phyloP scores from a whole-genome alignment of 2,113 vertebrate genomes.

The Syngnathus scovelli region DNA sequence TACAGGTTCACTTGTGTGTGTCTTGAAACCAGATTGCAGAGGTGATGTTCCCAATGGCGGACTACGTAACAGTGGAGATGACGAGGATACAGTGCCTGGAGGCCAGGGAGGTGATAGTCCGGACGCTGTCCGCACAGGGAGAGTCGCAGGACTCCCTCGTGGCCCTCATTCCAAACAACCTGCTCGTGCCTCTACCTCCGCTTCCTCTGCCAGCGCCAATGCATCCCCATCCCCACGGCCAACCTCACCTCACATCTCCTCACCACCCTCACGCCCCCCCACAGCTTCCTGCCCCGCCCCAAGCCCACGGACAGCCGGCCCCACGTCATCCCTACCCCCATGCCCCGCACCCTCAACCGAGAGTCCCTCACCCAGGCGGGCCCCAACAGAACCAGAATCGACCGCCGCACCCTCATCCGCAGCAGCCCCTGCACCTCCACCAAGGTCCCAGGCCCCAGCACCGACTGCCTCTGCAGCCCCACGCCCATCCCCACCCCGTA shows the following conservation, averaged over 20 bases:
- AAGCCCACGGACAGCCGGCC: slow-evolving; percentile 52
- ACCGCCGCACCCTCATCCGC: slow-evolving; percentile 67
- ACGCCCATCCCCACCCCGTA: slow-evolving; percentile 63
- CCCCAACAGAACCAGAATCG: slow-evolving; percentile 63
- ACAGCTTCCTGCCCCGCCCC: slow-evolving; percentile 53
- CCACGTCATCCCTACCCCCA: slow-evolving; percentile 59
- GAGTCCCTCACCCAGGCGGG: slow-evolving; percentile 48
- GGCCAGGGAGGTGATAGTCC: slow-evolving; percentile 81
- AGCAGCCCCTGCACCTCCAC: slow-evolving; percentile 69
- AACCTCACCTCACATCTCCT: slow-evolving; percentile 51
- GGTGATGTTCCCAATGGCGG: slow-evolving; percentile 81
- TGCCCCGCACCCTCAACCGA: slow-evolving; percentile 52
- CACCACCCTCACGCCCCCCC: slow-evolving; percentile 48
- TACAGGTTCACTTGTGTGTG: background rate
- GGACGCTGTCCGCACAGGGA: slow-evolving; percentile 88
- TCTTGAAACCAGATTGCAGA: slow-evolving; percentile 80
- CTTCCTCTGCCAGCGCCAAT: slow-evolving; percentile 60
- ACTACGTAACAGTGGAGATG: slow-evolving; percentile 76
- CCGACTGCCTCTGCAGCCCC: slow-evolving; percentile 64
- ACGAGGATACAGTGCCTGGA: slow-evolving; percentile 80
- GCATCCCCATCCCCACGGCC: slow-evolving; percentile 64
- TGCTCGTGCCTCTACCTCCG: slow-evolving; percentile 83
- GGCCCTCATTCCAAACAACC: slow-evolving; percentile 80
- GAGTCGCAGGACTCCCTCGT: slow-evolving; percentile 84
- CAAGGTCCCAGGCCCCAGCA: slow-evolving; percentile 61